Percentiles rank a stretch among this genome's conserved stretches.
Conservation (phyloP, 2,113 vertebrate genomes). For the Pachypanchax playfairii region DNA sequence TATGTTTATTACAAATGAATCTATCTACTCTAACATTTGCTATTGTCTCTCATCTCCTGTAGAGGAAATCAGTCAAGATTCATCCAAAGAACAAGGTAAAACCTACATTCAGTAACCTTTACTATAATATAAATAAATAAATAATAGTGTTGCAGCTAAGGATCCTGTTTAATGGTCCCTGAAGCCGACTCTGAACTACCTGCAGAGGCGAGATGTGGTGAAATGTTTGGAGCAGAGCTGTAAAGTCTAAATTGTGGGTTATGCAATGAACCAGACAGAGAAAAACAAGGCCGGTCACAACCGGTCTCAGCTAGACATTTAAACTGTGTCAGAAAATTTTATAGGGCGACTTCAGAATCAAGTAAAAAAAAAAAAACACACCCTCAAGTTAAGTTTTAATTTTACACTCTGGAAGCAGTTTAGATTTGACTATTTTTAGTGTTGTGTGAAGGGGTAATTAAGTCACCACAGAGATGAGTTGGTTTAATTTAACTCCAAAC, state of each 20-base stretch:
- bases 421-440: not conserved
- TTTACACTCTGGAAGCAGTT: not conserved
- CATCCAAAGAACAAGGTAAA: constrained; percentile 52
- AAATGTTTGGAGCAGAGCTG: constrained; percentile 34
- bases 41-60: constrained; percentile 19
- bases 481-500: constrained; percentile 33
- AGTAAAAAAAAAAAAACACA: constrained; percentile 33
- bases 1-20: not conserved
- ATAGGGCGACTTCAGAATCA: constrained; percentile 13
- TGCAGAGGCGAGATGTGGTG: constrained; percentile 52
- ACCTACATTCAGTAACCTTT: not conserved
- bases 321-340: constrained; percentile 35
- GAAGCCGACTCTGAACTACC: constrained; percentile 28
- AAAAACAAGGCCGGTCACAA: constrained; percentile 44
- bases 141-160: not conserved
- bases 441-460: constrained; percentile 8
- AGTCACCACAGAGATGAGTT: constrained; percentile 11
- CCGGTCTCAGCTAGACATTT: constrained; percentile 43
- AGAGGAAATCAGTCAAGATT: constrained; percentile 52
- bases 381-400: constrained; percentile 18
- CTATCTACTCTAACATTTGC: not conserved
- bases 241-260: constrained; percentile 61
- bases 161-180: constrained; percentile 17
- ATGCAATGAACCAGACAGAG: constrained; percentile 37
- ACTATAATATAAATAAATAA: not conserved